Evolutionary conservation across 2,113 vertebrate species (phyloP), one percentile per base, ranked within the genome.

Genomic region (Pseudonaja textilis): DNA sequence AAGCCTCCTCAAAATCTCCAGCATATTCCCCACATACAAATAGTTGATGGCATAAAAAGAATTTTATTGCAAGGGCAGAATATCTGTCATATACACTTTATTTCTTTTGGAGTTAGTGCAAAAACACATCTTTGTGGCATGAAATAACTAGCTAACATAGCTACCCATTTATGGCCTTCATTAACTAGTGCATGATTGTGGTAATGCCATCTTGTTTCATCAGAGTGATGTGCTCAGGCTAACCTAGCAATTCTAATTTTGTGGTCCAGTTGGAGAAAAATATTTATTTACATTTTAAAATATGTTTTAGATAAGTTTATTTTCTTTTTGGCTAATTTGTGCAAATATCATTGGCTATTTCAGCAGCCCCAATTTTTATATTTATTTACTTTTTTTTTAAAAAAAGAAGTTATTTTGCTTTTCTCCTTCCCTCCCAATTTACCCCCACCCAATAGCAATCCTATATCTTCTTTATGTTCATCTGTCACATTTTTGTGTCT

Each of bases 31-130:
- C 91, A 87, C 94, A 97, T 95, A 93, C 86, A 94, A 96, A 98
- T 97, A 97, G 93, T 98, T 98, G 99, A 99, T 99, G 99, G 99
- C 99, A 99, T 99, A 99, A 99, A 99, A 99, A 99, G 98, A 98
- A 98, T 99, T 99, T 99, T 99, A 98, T 99, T 99, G 99, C 99
- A 97, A 98, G 97, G 94, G 89, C 97, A 98, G 98, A 98, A 96
- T 98, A 98, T 98, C 97, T 98, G 98, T 98, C 97, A 0, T 98
- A 98, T 97, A 54, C 25, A 52, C 59, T 93, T 98, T 98, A 98
- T 98, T 99, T 98, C 85, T 97, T 97, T 97, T 95, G 95, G 96
- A 95, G 95, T 95, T 93, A 96, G 94, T 97, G 97, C 96, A 96
- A 81, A 98, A 97, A 96, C 29, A 97, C 98, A 97, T 98, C 94